A percentile compares a stretch with the other conserved stretches of the same genome.
Conservation (phyloP, 2,113 vertebrate species). For the Ivindomyrus marchei region DNA sequence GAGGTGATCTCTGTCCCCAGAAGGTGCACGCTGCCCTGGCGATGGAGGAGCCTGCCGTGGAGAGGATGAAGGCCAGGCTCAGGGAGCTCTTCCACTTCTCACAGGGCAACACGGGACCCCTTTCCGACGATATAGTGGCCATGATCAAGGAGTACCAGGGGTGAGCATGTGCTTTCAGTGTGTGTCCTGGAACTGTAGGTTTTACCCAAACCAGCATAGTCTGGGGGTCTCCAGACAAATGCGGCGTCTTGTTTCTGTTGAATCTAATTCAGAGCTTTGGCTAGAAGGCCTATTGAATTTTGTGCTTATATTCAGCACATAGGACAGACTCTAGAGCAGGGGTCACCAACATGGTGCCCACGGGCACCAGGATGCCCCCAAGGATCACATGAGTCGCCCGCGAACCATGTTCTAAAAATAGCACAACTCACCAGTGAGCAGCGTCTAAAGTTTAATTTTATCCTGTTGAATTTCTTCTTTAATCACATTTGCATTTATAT, state of each 20-base stretch:
- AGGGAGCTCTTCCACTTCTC: conserved; percentile 74
- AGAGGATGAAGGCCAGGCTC: conserved; percentile 72
- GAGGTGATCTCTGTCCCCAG: conserved; percentile 46
- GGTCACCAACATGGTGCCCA: too few relatives aligned
- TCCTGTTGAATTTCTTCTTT: too few relatives aligned
- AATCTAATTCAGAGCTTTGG: neutral
- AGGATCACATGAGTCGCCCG: too few relatives aligned
- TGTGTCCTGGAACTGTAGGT: too few relatives aligned
- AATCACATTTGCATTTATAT: too few relatives aligned
- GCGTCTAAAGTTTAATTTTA: too few relatives aligned
- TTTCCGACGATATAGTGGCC: conserved; percentile 67
- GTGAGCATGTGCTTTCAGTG: conserved; percentile 46
- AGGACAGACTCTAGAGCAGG: neutral
- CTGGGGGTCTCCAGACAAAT: neutral
- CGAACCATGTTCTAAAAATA: too few relatives aligned
- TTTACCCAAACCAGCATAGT: neutral
- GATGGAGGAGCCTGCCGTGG: conserved; percentile 66
- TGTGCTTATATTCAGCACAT: neutral
- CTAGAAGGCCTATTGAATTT: neutral
- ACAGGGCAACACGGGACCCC: conserved; percentile 55
- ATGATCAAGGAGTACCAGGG: conserved; percentile 80
- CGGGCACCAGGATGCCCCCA: too few relatives aligned
- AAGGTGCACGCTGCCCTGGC: conserved; percentile 58
- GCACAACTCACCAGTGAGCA: too few relatives aligned
- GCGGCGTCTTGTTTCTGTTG: neutral